Evolutionary conservation across 2,113 vertebrate species (phyloP).

Genomic region (Lepus timidus): DNA sequence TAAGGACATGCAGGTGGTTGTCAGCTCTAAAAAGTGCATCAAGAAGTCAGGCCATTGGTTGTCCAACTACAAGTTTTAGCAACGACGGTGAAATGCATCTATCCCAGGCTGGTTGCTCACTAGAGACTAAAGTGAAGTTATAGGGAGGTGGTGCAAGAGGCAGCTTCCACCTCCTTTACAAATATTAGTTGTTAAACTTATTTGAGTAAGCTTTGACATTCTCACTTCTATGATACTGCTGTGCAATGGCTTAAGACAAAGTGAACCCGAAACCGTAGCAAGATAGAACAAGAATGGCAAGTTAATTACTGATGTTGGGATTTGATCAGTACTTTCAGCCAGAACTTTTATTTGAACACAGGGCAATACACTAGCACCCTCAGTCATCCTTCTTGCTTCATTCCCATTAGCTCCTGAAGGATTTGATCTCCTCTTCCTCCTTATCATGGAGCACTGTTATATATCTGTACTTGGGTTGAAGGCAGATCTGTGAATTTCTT

Average conservation of each 20-base stretch:
- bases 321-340: constrained; percentile 1
- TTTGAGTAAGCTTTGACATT: not conserved
- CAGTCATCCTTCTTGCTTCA: not conserved
- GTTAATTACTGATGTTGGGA: not conserved
- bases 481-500: constrained; percentile 6
- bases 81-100: not conserved
- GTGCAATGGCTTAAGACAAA: not conserved
- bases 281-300: not conserved
- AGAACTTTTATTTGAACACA: constrained; percentile 31
- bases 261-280: not conserved
- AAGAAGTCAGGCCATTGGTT: not conserved
- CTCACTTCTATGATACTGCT: not conserved
- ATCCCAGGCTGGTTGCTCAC: not conserved
- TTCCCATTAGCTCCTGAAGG: constrained; percentile 3
- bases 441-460: not conserved
- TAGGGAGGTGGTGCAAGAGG: not conserved
- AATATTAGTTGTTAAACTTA: not conserved
- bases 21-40: not conserved
- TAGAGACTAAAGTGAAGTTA: constrained; percentile 12
- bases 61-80: not conserved
- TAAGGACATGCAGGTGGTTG: not conserved
- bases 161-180: not conserved
- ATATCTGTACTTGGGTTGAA: not conserved
- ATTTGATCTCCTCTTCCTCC: not conserved
- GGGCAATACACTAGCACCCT: not conserved